These are phyloP conservation scores for Talpa occidentalis DNA, from an alignment of 2,113 vertebrate genomes.

Conservation along the genomic window DNA sequence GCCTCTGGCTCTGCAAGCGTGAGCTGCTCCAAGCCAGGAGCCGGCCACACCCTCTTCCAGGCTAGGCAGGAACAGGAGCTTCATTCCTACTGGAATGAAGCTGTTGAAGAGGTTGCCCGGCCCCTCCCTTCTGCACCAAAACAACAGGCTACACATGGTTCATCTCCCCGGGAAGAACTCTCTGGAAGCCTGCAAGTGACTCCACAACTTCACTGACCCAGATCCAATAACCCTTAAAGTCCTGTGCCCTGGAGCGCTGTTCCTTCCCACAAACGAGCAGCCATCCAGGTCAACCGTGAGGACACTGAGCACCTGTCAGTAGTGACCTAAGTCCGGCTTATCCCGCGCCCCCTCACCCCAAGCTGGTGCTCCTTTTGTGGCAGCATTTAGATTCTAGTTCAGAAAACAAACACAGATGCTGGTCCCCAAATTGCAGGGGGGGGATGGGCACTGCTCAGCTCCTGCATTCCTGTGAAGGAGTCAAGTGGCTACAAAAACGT, in stretches of 20 bases:
- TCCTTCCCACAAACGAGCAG: background rate
- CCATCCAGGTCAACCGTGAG: background rate
- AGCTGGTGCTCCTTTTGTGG: no score
- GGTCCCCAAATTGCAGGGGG: background rate
- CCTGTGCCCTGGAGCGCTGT: background rate
- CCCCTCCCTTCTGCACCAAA: background rate
- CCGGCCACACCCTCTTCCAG: background rate
- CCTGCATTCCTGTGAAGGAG: no score
- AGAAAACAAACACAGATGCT: background rate
- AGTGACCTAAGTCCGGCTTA: background rate
- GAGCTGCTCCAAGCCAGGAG: background rate
- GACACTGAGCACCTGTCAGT: background rate
- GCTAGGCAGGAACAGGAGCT: background rate
- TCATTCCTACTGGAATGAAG: background rate
- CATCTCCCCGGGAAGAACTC: background rate
- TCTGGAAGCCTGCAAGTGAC: background rate
- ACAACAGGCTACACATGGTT: background rate
- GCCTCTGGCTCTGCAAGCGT: background rate
- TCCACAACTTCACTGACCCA: background rate
- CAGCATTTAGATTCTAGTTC: background rate
- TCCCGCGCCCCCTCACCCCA: no score
- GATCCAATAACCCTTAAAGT: background rate
- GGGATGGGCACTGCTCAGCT: background rate
- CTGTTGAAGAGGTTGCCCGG: background rate
- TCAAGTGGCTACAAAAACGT: no score